Conservation (phyloP, 2,888 invertebrate genomes). For the Cephonodes hylas region DNA sequence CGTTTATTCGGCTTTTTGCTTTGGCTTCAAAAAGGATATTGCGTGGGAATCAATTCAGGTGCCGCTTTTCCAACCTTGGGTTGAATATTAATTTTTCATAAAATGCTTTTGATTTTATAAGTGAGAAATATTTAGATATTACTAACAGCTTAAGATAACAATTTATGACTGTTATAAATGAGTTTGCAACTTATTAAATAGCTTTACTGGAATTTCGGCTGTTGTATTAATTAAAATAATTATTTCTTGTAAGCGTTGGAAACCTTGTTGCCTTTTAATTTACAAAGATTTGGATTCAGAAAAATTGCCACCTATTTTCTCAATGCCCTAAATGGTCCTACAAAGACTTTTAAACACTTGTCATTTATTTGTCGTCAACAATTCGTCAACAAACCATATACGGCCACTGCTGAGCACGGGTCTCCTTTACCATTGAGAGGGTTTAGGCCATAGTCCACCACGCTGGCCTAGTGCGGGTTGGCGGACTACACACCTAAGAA, state of each 20-base stretch:
- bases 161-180: neutral
- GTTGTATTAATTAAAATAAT: neutral
- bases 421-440: too few species aligned
- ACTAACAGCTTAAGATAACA: neutral
- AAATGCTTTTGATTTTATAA: slow-evolving; percentile 30
- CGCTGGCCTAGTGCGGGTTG: too few species aligned
- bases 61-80: slow-evolving; percentile 50
- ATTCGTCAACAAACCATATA: too few species aligned
- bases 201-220: neutral
- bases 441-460: too few species aligned
- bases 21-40: slow-evolving; percentile 70
- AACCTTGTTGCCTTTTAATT: neutral
- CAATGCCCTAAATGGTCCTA: too few species aligned
- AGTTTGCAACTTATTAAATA: neutral
- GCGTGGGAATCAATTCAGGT: slow-evolving; percentile 76
- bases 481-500: too few species aligned
- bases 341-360: too few species aligned
- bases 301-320: neutral
- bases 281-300: neutral
- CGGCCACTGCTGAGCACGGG: too few species aligned
- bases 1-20: slow-evolving; percentile 73
- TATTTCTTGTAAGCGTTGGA: neutral
- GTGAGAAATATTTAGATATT: neutral
- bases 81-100: slow-evolving; percentile 64
- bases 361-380: too few species aligned